phyloP scores from a whole-genome alignment of 53 echinoderm and acorn worm species.

The Apostichopus leukothele region DNA sequence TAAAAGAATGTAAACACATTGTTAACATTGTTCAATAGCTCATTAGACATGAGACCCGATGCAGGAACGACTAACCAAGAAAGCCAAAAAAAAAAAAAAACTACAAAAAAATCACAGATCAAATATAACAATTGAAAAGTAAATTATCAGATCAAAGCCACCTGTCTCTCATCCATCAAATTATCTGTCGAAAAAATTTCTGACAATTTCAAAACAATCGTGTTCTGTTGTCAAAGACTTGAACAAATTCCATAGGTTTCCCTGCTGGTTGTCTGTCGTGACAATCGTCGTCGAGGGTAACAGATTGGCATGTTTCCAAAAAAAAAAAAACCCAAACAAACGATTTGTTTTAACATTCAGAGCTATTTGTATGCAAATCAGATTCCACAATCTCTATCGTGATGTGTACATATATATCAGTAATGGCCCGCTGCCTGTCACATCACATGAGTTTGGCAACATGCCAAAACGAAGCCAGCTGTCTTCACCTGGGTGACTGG shows the following conservation, averaged over 20 bases:
- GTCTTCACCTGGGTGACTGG: not conserved
- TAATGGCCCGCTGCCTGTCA: no score
- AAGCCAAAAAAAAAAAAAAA: not conserved
- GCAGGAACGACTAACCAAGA: no score
- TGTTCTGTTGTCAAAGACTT: not conserved
- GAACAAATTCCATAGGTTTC: not conserved
- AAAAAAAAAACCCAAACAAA: not conserved
- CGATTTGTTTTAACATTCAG: no score
- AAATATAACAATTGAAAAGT: not conserved
- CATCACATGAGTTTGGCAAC: no score
- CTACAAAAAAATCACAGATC: not conserved
- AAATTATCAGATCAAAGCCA: not conserved
- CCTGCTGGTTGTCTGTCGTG: not conserved
- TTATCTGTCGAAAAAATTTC: not conserved
- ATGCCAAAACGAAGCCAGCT: not conserved
- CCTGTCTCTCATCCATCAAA: slow-evolving; percentile 4
- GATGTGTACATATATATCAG: no score
- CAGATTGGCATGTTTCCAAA: not conserved
- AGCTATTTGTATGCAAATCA: no score
- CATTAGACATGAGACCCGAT: not conserved
- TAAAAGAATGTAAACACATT: not conserved
- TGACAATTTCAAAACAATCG: slow-evolving; percentile 5
- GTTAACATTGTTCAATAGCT: not conserved
- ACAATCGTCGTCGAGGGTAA: not conserved
- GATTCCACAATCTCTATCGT: no score